Evolutionary conservation across 2,113 vertebrate genomes (phyloP), one percentile per base, ranked within the genome.

Genomic region (Oryzias woworae): DNA sequence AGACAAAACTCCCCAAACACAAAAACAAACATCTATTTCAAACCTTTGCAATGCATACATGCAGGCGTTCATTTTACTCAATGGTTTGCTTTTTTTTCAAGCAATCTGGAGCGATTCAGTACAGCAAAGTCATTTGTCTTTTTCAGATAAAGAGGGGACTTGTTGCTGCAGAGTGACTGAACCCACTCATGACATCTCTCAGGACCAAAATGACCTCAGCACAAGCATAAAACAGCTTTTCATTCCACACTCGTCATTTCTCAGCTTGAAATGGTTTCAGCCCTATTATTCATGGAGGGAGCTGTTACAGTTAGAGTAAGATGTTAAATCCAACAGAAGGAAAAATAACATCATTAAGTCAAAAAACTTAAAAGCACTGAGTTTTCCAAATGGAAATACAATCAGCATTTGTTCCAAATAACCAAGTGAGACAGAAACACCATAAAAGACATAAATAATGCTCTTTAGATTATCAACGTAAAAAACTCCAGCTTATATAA

Each of bases 51-150:
- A 36, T 58, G 44, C 48, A 50, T 44, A 75, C 17, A 58, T 24
- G 65, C 55, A 70, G 22, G 14, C 15, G 12, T 59, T 61, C 45
- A 63, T 77, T 69, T 68, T 24, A 66, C 71, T 56, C 44, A 49
- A 67, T n/a, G 66, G 53, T 79, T 74, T 71, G 64, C 63, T 41
- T 43, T 28, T 26, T 63, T 63, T 63, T 22, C 59, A 22, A 26
- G 7, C 54, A 58, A 16, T 6, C 7, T 6, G 7, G 26, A 71
- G 26, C 49, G 42, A 63, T 69, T 62, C 14, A 57, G 50, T 52
- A 73, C 64, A 87, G 69, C 66, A 67, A 52, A 52, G 58, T 54
- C 58, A 51, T 84, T 84, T 80, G 71, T 82, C 80, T 78, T 64
- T 63, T 64, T 72, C 22, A 66, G 23, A 85, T 75, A 81, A 84